Evolutionary conservation across 2,888 invertebrate species (phyloP), one percentile per base, ranked within the genome.

Genomic region (Dicycla oo): DNA sequence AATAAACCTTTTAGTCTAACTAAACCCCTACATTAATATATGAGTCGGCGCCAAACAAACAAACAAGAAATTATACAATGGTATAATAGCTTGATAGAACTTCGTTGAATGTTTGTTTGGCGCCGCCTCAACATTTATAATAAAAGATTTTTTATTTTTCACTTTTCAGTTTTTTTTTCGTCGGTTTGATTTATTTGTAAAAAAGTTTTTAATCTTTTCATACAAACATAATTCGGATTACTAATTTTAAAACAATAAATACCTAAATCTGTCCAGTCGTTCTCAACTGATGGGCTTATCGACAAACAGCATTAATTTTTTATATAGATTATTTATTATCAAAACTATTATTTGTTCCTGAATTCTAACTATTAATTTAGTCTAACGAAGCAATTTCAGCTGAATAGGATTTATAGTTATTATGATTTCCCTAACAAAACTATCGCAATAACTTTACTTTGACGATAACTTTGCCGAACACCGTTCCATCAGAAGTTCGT

Each of bases 371-470:
- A 10, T 30, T 49, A 58, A 53, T 26, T 43, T 26, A 54, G 23
- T 34, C 43, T 20, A 64, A 64, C 63, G 20, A 54, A 49, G 47
- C 47, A 43, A 30, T 63, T 34, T 49, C 18, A 58, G 20, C 26
- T 63, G 43, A 43, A 38, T 40, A 30, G 40, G 53, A 38, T 49
- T 63, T 51, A 54, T 30, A 40, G 67, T 49, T 77, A 54, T 63
- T 63, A 30, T 75, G 47, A 49, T 68, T 74, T 63, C n/a, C 26
- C 26, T 20, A 26, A 80, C 67, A 74, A 75, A 75, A 54, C 68
- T 63, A 51, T 74, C 30, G 49, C 62, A 60, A 77, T 77, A 80
- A 80, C 66, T 81, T 61, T 62, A 65, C 64, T 78, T 57, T 49
- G 76, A 54, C 11, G 53, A 57, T 40, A 81, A 81, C 54, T 81